phyloP scores from a whole-genome alignment of 2,797 vertebrate species.

The Podarcis siculus region DNA sequence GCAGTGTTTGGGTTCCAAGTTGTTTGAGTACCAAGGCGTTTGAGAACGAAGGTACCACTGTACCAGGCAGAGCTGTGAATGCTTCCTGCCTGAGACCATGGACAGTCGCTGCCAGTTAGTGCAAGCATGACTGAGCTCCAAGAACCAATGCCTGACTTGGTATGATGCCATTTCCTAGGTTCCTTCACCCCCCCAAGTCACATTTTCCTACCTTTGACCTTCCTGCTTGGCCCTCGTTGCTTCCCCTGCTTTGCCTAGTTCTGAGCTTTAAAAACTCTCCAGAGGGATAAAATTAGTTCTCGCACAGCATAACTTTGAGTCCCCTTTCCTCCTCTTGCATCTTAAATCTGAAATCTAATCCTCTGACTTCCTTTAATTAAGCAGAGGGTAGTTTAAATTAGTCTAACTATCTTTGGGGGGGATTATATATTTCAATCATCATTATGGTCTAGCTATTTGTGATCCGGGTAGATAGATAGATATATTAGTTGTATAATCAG shows the following conservation, averaged over 20 bases:
- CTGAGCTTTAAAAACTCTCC: constrained; percentile 31
- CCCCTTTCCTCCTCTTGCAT: constrained; percentile 39
- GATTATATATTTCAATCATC: constrained; percentile 83
- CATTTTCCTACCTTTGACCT: not conserved
- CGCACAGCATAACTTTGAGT: constrained; percentile 59
- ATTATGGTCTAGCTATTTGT: constrained; percentile 78
- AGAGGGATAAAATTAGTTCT: constrained; percentile 56
- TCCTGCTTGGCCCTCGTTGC: too few relatives aligned
- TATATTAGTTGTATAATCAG: constrained; percentile 77
- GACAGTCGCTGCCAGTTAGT: too few relatives aligned
- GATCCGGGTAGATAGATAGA: constrained; percentile 72
- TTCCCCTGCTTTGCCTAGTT: not conserved
- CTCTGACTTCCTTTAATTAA: constrained; percentile 76
- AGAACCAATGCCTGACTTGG: too few relatives aligned
- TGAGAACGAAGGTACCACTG: too few relatives aligned
- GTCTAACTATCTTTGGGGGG: constrained; percentile 81
- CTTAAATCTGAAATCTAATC: constrained; percentile 73
- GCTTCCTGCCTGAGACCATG: too few relatives aligned
- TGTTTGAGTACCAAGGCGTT: too few relatives aligned
- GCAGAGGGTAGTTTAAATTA: constrained; percentile 78
- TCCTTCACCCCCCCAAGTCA: too few relatives aligned
- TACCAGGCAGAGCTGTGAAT: too few relatives aligned
- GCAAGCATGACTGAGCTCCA: too few relatives aligned
- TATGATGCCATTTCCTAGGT: too few relatives aligned
- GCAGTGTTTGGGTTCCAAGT: too few relatives aligned